Base-by-base conservation (phyloP, 2,888 invertebrate genomes). In the Rhodophaea formosa region DNA sequence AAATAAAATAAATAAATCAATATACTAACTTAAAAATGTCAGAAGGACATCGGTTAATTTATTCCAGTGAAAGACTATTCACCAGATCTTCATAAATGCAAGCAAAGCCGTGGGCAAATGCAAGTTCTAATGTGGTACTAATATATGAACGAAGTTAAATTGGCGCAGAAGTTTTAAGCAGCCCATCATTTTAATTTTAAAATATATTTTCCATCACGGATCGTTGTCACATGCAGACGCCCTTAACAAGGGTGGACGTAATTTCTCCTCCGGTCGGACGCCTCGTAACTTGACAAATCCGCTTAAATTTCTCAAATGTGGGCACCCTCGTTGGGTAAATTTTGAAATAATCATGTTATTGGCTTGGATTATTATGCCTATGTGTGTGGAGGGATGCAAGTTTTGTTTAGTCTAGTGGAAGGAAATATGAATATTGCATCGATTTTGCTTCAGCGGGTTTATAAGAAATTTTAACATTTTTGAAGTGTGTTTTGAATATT, bases 231-330 rank as follows among this genome's bases (percentile, higher is more conserved):
- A 72, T 63, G 66, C 84, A 85, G 79, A 61, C 63, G 64, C 32
- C 59, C 39, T 64, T 79, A 79, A 80, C 77, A 74, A 79, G 84
- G 82, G 84, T 82, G 75, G 74, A 74, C 77, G 74, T 78, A 76
- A 82, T 81, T 79, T 77, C 73, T 70, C 69, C 72, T 72, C 70
- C 73, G 73, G 77, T 65, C 71, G 75, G 74, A 79, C 79, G 77
- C 74, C 70, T 77, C 67, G 62, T 64, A 74, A 73, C 75, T 80
- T 78, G 77, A 80, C 79, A 83, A 84, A 84, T 83, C 83, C 82
- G 77, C 84, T 84, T 83, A 79, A 80, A 84, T 79, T 78, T 79
- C 79, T 75, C 74, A 74, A 80, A 80, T 74, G 71, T 74, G 74
- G 72, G 67, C 68, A 70, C 70, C 70, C 68, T 61, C 66, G 73